Percentiles rank a stretch among this genome's conserved stretches.
Conservation (phyloP, 2,797 vertebrate genomes). For the Crocidura indochinensis region DNA sequence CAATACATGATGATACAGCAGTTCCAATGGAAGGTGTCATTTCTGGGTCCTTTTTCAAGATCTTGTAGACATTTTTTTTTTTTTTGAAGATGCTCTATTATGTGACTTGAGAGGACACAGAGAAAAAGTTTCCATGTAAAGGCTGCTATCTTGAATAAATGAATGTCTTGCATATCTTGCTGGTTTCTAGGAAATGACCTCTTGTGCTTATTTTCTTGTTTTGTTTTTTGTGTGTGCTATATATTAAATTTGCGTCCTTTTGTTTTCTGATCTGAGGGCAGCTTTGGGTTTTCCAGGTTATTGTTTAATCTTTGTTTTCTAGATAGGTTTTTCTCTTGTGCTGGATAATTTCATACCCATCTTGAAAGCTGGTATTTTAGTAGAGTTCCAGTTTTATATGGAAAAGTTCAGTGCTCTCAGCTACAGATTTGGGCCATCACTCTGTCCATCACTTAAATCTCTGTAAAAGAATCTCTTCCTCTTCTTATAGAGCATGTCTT, state of each 20-base stretch:
- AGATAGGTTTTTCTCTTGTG: background rate
- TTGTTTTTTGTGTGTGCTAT: background rate
- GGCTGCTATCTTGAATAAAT: no score
- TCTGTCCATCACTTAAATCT: background rate
- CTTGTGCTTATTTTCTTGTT: no score
- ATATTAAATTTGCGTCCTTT: constrained; percentile 36
- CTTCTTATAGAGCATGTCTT: no score
- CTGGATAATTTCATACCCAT: constrained; percentile 9
- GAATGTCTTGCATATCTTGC: no score
- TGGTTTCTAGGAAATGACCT: no score
- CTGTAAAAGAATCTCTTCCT: background rate
- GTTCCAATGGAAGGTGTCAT: no score
- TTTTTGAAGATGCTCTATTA: no score
- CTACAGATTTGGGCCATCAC: background rate
- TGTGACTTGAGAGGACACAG: no score
- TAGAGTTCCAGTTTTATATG: constrained; percentile 29
- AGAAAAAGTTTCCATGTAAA: no score
- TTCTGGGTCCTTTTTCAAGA: no score
- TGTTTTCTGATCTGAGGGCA: background rate
- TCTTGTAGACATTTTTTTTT: no score
- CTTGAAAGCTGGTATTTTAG: background rate
- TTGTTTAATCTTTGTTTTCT: constrained; percentile 15
- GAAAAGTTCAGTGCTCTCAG: constrained; percentile 34
- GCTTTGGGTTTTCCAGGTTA: constrained; percentile 45
- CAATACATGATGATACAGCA: no score